Conservation (phyloP, 2,797 vertebrate genomes). For the Pipistrellus kuhlii region DNA sequence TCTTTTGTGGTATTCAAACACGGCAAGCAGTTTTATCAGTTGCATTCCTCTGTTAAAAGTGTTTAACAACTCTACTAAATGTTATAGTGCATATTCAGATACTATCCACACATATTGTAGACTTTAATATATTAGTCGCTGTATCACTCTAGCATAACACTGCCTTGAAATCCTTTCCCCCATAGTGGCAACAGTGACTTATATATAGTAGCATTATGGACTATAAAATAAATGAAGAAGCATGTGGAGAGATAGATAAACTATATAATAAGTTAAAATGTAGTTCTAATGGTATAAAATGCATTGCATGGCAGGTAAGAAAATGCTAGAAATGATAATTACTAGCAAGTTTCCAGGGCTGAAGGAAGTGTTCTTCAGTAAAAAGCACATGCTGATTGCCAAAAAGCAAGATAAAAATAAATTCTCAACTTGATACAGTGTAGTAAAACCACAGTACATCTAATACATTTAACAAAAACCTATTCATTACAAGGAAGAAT, state of each 20-base stretch:
- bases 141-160: not conserved
- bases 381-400: not conserved
- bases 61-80: slow-evolving; percentile 52
- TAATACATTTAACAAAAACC: not conserved
- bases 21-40: slow-evolving; percentile 24
- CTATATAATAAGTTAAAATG: not conserved
- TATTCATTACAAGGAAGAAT: not conserved
- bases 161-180: not conserved
- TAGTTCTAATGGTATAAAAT: not conserved
- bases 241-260: not conserved
- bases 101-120: not conserved
- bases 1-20: slow-evolving; percentile 53
- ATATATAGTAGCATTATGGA: not conserved
- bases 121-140: not conserved
- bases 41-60: slow-evolving; percentile 53
- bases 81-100: not conserved
- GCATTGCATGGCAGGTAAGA: not conserved
- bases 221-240: not conserved
- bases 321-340: slow-evolving; percentile 3
- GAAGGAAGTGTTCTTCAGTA: not conserved
- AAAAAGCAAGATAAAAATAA: slow-evolving; percentile 45
- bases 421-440: not conserved
- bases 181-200: not conserved
- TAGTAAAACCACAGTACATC: not conserved
- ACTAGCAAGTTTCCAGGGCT: not conserved